These are phyloP conservation scores for Sminthurinus signatus DNA, from an alignment of 1,140 invertebrate genomes.

Conservation along the genomic window DNA sequence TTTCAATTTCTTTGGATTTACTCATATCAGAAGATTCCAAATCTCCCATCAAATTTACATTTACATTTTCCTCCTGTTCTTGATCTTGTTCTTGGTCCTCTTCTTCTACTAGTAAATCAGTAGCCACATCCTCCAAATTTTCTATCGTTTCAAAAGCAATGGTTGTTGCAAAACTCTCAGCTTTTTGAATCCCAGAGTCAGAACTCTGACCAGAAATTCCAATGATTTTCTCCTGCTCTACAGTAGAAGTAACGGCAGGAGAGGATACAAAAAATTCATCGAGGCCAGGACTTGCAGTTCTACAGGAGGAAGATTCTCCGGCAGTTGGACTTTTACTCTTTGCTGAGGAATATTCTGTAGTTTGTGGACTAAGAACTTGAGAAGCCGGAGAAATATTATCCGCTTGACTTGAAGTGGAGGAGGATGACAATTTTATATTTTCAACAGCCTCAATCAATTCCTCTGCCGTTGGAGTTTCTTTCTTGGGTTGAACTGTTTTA, in stretches of 20 bases:
- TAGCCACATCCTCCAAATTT: neutral
- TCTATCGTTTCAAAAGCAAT: constrained; percentile 6
- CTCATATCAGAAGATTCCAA: no score
- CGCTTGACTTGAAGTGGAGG: neutral
- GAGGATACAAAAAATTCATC: constrained; percentile 7
- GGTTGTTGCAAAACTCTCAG: neutral
- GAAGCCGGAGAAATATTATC: neutral
- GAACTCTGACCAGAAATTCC: no score
- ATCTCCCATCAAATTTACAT: no score
- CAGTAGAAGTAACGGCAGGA: neutral
- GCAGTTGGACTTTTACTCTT: neutral
- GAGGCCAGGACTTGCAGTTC: constrained; percentile 5
- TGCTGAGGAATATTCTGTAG: constrained; percentile 6
- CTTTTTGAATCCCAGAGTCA: neutral
- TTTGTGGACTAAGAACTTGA: neutral
- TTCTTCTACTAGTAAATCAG: no score
- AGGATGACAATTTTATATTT: constrained; percentile 3
- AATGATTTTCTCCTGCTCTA: neutral
- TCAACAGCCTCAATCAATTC: constrained; percentile 9
- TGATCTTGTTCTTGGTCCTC: no score
- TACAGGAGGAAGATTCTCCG: constrained; percentile 4
- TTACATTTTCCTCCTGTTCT: no score
- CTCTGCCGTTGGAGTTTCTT: constrained; percentile 4
- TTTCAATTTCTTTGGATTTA: no score
- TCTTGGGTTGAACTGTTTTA: neutral